Conservation (phyloP, 2,888 invertebrate species). For the Amphiduros pacificus region DNA sequence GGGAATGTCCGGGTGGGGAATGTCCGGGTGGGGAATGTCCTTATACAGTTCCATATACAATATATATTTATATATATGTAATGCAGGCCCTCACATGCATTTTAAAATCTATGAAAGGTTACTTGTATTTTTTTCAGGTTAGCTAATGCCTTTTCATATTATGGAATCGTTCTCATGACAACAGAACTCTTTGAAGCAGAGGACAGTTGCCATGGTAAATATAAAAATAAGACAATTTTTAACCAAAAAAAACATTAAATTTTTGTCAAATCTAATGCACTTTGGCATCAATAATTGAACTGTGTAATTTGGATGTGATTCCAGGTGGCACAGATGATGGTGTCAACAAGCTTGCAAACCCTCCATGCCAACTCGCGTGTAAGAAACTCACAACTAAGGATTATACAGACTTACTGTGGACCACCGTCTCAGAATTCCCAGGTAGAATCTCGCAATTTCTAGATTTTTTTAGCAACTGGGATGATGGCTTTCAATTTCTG, state of each 20-base stretch:
- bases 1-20: no score
- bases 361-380: slow-evolving; percentile 58
- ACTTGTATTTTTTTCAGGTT: slow-evolving; percentile 68
- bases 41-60: no score
- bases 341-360: slow-evolving; percentile 16
- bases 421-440: slow-evolving; percentile 91
- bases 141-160: slow-evolving; percentile 92
- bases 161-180: slow-evolving; percentile 91
- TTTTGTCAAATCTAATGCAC: no score
- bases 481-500: no score
- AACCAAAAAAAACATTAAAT: no score
- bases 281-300: no score
- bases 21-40: no score
- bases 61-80: no score
- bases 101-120: no score
- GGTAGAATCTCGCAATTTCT: slow-evolving; percentile 63
- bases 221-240: not conserved
- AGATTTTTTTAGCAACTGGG: no score
- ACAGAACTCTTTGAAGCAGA: slow-evolving; percentile 83
- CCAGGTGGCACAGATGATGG: slow-evolving; percentile 4
- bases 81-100: no score
- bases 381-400: slow-evolving; percentile 76
- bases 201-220: slow-evolving; percentile 60
- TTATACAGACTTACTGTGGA: slow-evolving; percentile 91
- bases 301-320: not conserved